These are phyloP conservation scores for Drosophila ironensis DNA, from an alignment of 1,140 invertebrate genomes.

Conservation along the genomic window DNA sequence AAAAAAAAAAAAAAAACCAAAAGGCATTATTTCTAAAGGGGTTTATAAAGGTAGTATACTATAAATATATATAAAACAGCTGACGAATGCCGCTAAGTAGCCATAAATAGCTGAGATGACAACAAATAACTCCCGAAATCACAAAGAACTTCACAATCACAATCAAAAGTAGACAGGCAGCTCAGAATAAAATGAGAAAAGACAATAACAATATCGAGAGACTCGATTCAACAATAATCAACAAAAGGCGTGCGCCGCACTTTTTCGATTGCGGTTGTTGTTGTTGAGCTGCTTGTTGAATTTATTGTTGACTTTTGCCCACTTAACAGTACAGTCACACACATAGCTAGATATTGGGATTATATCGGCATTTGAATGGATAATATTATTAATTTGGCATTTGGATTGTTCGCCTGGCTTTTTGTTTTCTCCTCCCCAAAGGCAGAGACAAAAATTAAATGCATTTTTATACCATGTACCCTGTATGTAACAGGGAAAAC, in stretches of 20 bases:
- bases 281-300: conserved; percentile 10
- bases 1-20: background rate
- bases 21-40: background rate
- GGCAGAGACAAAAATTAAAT: too few relatives aligned
- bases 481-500: too few relatives aligned
- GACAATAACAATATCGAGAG: background rate
- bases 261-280: conserved; percentile 2
- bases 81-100: background rate
- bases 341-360: background rate
- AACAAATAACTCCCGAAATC: background rate
- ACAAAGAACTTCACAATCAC: too few relatives aligned
- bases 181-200: background rate
- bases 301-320: too few relatives aligned
- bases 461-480: too few relatives aligned
- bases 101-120: background rate
- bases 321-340: conserved; percentile 26
- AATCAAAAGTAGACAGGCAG: too few relatives aligned
- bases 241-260: conserved; percentile 19
- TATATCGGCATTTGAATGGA: conserved; percentile 26
- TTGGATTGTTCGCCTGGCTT: conserved; percentile 18
- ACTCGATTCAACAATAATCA: background rate
- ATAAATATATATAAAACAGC: background rate
- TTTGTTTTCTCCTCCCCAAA: background rate
- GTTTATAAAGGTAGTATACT: too few relatives aligned
- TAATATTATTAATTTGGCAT: conserved; percentile 46